phyloP scores from a whole-genome alignment of 2,888 invertebrate species.

The Aplocera efformata region DNA sequence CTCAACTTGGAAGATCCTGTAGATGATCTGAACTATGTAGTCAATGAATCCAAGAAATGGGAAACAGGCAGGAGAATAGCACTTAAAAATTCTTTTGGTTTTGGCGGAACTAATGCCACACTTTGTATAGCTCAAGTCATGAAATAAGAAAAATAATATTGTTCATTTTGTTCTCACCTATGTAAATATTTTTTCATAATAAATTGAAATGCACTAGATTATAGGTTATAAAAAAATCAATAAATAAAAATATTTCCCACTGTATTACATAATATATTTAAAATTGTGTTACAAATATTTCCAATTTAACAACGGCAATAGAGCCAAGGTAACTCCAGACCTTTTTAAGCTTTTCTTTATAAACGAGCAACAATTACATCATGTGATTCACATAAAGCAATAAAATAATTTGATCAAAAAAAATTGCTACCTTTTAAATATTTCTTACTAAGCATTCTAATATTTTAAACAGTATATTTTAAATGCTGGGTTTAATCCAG shows the following conservation, averaged over 20 bases:
- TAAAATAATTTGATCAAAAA: constrained; percentile 75
- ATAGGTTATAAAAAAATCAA: constrained; percentile 18
- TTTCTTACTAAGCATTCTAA: constrained; percentile 74
- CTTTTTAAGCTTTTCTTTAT: constrained; percentile 56
- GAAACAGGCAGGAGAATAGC: constrained; percentile 82
- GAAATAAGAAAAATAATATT: constrained; percentile 34
- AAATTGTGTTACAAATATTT: constrained; percentile 78
- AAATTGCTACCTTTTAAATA: constrained; percentile 68
- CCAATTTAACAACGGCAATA: constrained; percentile 66
- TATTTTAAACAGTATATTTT: constrained; percentile 71
- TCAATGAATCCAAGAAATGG: constrained; percentile 82
- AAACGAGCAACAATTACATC: constrained; percentile 61
- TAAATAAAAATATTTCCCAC: constrained; percentile 45
- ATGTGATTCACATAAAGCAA: constrained; percentile 72
- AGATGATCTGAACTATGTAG: constrained; percentile 86
- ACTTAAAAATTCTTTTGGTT: constrained; percentile 98
- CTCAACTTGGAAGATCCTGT: constrained; percentile 89
- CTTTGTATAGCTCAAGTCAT: constrained; percentile 81
- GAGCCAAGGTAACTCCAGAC: constrained; percentile 60
- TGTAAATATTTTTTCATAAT: not conserved
- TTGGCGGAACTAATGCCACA: constrained; percentile 98
- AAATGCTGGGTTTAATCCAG: constrained; percentile 74
- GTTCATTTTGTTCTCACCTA: constrained; percentile 2
- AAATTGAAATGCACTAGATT: constrained; percentile 1
- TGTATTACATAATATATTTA: constrained; percentile 76